These are phyloP conservation scores for Harpalus rubripes DNA, from an alignment of 2,888 invertebrate species.

Conservation along the genomic window DNA sequence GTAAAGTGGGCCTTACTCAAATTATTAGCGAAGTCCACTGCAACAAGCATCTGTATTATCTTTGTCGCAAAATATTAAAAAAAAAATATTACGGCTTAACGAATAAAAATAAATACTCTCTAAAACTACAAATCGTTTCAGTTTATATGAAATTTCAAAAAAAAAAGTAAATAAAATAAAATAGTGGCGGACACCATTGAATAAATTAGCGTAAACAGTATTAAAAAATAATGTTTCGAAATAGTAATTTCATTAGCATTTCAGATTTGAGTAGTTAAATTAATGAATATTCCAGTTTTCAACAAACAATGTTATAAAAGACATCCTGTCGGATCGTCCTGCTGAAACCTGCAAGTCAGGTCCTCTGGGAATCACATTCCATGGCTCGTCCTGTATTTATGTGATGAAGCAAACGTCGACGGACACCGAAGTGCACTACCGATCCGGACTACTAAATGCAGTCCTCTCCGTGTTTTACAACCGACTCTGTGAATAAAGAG, in stretches of 20 bases:
- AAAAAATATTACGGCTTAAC: no score
- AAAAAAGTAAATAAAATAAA: no score
- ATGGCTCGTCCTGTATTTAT: slow-evolving; percentile 32
- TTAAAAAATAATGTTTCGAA: background rate
- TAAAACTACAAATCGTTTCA: no score
- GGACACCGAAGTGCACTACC: slow-evolving; percentile 56
- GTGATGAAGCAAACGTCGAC: slow-evolving; percentile 40
- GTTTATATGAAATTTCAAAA: no score
- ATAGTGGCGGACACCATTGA: no score
- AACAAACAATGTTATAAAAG: slow-evolving; percentile 42
- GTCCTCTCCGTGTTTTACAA: slow-evolving; percentile 55
- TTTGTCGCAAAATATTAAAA: no score
- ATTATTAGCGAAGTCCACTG: no score
- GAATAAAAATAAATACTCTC: no score
- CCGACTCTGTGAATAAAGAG: slow-evolving; percentile 47
- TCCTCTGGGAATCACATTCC: slow-evolving; percentile 7
- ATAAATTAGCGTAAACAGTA: background rate
- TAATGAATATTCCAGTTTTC: slow-evolving; percentile 24
- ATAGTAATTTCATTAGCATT: slow-evolving; percentile 8
- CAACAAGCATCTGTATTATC: no score
- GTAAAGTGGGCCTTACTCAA: no score
- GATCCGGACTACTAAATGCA: slow-evolving; percentile 58
- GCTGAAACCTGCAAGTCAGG: slow-evolving; percentile 24
- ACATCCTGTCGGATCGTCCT: background rate
- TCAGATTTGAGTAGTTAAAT: slow-evolving; percentile 12